These are phyloP conservation scores for Palythoa grandiflora DNA, from an alignment of 92 coral and sea anemone species.

Conservation along the genomic window DNA sequence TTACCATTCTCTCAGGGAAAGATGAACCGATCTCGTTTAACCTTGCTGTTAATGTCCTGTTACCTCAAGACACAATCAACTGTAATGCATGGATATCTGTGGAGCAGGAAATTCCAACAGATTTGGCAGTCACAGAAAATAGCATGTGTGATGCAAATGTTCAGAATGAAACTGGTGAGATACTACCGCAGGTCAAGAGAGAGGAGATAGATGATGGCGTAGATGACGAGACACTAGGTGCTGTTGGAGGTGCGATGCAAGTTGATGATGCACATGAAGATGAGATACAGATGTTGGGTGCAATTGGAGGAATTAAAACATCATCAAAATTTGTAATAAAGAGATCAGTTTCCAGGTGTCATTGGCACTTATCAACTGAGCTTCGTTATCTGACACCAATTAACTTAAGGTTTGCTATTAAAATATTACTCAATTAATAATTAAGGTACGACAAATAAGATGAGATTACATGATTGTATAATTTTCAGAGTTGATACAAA, in stretches of 20 bases:
- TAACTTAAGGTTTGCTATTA: constrained; percentile 50
- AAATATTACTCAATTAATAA: no score
- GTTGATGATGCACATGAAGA: neutral
- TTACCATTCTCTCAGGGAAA: constrained; percentile 55
- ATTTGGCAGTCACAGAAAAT: neutral
- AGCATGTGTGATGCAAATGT: constrained; percentile 4
- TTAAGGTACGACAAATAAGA: no score
- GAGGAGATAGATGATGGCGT: neutral
- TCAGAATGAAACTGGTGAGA: neutral
- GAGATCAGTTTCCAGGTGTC: constrained; percentile 77
- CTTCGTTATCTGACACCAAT: constrained; percentile 82
- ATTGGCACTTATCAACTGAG: constrained; percentile 75
- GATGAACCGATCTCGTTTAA: constrained; percentile 67
- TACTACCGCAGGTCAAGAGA: no score
- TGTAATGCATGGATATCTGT: constrained; percentile 84
- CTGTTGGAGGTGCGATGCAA: neutral
- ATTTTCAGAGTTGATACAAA: no score
- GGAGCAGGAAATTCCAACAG: constrained; percentile 39
- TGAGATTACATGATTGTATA: no score
- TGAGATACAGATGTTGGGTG: neutral
- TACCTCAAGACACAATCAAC: constrained; percentile 70
- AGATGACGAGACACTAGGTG: neutral
- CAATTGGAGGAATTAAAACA: constrained; percentile 28
- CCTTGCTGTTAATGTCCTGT: constrained; percentile 69
- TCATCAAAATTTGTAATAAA: constrained; percentile 67